Conservation (phyloP, 2,113 vertebrate species). For the Limanda limanda region DNA sequence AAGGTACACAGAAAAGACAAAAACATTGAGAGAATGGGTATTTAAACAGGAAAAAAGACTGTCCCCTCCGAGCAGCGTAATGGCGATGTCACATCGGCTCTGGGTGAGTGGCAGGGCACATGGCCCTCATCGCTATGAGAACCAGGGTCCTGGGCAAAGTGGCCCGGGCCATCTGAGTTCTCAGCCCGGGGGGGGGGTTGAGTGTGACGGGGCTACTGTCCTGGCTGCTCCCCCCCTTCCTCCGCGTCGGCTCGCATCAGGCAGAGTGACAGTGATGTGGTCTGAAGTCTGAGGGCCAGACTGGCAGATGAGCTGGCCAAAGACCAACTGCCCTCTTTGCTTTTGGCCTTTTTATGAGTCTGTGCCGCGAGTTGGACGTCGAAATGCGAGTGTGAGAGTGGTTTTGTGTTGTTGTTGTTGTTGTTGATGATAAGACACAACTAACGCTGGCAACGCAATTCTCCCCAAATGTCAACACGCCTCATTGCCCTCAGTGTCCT, state of each 20-base stretch:
- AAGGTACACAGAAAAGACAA: conserved; percentile 12
- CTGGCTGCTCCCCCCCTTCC: conserved; percentile 48
- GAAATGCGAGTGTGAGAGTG: conserved; percentile 21
- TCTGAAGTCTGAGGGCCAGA: conserved; percentile 68
- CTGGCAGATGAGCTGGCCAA: conserved; percentile 76
- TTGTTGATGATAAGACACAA: conserved; percentile 34
- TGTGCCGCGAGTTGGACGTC: conserved; percentile 57
- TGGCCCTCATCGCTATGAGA: conserved; percentile 50
- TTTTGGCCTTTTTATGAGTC: conserved; percentile 68
- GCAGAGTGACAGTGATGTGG: conserved; percentile 71
- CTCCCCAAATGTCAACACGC: conserved; percentile 3
- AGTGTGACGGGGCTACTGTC: conserved; percentile 66
- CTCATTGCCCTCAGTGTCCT: neutral
- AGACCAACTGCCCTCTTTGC: conserved; percentile 75
- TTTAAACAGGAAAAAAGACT: conserved; percentile 27
- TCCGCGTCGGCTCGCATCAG: conserved; percentile 61
- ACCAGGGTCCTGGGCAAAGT: conserved; percentile 59
- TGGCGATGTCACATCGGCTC: conserved; percentile 74
- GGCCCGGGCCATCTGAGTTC: conserved; percentile 75
- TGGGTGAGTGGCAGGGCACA: conserved; percentile 72
- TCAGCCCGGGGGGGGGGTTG: conserved; percentile 74
- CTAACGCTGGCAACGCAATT: conserved; percentile 8
- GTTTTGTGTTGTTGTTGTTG: conserved; percentile 27
- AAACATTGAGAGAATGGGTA: conserved; percentile 27
- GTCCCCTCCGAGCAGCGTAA: conserved; percentile 67